phyloP scores from a whole-genome alignment of 2,797 vertebrate species.

The Thripadectes ignobilis region DNA sequence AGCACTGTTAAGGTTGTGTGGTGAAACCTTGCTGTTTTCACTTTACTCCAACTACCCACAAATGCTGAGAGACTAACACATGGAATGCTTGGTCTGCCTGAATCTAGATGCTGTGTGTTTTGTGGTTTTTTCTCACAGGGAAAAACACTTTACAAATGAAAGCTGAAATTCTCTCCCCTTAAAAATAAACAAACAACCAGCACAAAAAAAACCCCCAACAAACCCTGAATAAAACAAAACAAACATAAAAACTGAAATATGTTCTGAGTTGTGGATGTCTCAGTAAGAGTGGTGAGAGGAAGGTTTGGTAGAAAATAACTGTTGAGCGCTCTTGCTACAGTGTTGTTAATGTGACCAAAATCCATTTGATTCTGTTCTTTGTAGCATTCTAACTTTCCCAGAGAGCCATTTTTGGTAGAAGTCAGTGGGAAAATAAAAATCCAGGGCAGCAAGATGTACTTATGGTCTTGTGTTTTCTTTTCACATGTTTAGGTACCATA shows the following conservation, averaged over 20 bases:
- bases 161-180: background rate
- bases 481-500: fast-evolving
- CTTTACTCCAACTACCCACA: background rate
- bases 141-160: background rate
- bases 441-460: background rate
- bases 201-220: background rate
- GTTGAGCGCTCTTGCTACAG: background rate
- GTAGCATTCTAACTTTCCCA: background rate
- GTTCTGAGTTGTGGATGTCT: background rate
- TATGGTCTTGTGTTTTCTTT: background rate
- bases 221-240: background rate
- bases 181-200: background rate
- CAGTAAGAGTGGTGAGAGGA: background rate
- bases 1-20: background rate
- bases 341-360: background rate
- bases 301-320: background rate
- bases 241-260: background rate
- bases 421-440: background rate
- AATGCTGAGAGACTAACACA: background rate
- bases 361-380: background rate
- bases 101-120: background rate
- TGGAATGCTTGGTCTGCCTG: background rate
- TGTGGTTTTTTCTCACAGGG: too few species aligned
- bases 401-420: background rate
- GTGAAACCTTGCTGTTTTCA: background rate